phyloP scores from a whole-genome alignment of 2,888 invertebrate species.

The Drosophila imparisetae region DNA sequence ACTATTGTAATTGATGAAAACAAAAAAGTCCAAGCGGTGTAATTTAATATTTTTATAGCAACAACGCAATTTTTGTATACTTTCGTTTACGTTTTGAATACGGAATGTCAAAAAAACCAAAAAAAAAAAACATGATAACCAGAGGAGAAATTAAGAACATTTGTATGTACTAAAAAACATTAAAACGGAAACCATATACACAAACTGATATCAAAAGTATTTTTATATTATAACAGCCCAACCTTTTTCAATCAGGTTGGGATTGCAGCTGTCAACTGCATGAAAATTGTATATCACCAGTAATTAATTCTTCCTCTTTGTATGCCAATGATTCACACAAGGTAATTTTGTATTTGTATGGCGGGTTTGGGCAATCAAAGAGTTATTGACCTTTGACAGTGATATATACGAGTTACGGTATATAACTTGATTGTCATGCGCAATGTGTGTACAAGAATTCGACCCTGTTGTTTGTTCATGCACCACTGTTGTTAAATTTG shows the following conservation, averaged over 20 bases:
- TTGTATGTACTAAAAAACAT: constrained; percentile 56
- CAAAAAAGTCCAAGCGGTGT: constrained; percentile 37
- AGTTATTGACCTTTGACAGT: constrained; percentile 72
- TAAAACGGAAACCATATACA: constrained; percentile 67
- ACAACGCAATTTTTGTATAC: constrained; percentile 55
- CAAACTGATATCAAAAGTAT: constrained; percentile 31
- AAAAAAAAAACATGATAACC: constrained; percentile 23
- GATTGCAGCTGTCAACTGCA: constrained; percentile 28
- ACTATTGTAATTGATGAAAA: constrained; percentile 58
- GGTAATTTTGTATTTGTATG: constrained; percentile 10
- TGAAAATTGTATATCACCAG: constrained; percentile 2
- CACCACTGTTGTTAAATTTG: constrained; percentile 40
- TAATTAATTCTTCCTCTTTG: constrained; percentile 3
- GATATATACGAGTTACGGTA: constrained; percentile 13
- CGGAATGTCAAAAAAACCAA: constrained; percentile 25
- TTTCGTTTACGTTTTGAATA: constrained; percentile 59
- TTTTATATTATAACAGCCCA: constrained; percentile 27
- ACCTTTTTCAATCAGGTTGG: constrained; percentile 9
- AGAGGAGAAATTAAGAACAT: constrained; percentile 36
- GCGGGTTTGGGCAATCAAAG: constrained; percentile 38
- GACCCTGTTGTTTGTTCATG: constrained; percentile 28
- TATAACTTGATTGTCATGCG: constrained; percentile 50
- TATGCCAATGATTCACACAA: constrained; percentile 34
- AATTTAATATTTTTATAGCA: constrained; percentile 72
- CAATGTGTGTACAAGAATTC: constrained; percentile 20